A percentile compares a stretch with the other conserved stretches of the same genome.
Evolutionary conservation across 2,797 vertebrate species (phyloP).

Genomic region (Phrynocephalus vlangalii): DNA sequence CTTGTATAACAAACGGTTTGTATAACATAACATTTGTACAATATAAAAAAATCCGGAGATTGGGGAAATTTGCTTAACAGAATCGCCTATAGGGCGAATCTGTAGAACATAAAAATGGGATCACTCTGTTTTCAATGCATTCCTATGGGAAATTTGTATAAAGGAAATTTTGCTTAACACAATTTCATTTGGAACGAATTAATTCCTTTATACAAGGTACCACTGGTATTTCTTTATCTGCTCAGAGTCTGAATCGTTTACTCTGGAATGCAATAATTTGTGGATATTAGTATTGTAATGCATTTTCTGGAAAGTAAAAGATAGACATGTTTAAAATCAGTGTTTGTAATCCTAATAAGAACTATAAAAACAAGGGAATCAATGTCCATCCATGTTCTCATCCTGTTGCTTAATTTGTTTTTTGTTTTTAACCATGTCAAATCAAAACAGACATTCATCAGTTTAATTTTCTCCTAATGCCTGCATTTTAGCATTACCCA

Average conservation of each 20-base stretch:
- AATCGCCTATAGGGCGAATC: no score
- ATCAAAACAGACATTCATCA: not conserved
- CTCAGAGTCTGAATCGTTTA: not conserved
- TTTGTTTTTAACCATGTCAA: not conserved
- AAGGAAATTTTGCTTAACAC: no score
- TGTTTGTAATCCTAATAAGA: not conserved
- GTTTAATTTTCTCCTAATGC: conserved; percentile 5
- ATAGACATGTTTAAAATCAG: not conserved
- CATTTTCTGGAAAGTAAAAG: not conserved
- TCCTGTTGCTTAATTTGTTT: not conserved
- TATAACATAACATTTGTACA: no score
- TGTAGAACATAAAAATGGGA: no score
- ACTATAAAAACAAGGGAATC: not conserved
- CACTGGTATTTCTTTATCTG: not conserved
- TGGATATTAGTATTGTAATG: not conserved
- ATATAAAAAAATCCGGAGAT: no score
- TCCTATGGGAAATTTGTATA: no score
- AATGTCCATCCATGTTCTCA: conserved; percentile 3
- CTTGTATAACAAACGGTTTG: no score
- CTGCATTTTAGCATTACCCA: not conserved
- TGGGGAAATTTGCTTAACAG: no score
- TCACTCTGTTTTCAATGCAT: no score
- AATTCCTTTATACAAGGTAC: no score
- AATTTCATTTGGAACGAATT: no score
- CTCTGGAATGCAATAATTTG: not conserved